Conservation (phyloP, 1,140 invertebrate genomes). For the Leptoteleia sp. region DNA sequence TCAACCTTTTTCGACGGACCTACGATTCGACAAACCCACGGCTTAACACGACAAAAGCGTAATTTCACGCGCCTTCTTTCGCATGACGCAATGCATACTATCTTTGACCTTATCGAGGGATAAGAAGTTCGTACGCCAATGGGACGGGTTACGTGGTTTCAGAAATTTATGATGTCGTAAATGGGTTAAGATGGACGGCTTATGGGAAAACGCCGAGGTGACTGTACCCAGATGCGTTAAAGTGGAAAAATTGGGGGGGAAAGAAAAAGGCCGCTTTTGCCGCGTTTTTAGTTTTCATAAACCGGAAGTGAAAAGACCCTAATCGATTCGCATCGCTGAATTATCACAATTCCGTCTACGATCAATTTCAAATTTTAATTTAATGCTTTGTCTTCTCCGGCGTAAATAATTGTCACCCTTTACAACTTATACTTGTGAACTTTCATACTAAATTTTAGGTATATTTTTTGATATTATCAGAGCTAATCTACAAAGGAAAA, state of each 20-base stretch:
- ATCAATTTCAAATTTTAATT: no score
- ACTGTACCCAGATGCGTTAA: slow-evolving; percentile 26
- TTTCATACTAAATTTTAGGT: no score
- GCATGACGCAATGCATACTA: slow-evolving; percentile 53
- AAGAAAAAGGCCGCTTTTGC: slow-evolving; percentile 10
- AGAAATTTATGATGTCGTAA: slow-evolving; percentile 35
- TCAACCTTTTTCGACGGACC: slow-evolving; percentile 55
- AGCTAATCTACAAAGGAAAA: no score
- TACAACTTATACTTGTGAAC: no score
- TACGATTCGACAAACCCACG: slow-evolving; percentile 53
- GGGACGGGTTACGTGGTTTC: slow-evolving; percentile 39
- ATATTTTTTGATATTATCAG: no score
- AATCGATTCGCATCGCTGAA: not conserved
- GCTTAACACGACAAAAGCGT: slow-evolving; percentile 56
- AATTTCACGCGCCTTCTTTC: slow-evolving; percentile 65
- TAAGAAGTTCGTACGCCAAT: slow-evolving; percentile 47
- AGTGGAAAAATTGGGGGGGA: slow-evolving; percentile 28
- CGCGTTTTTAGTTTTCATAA: not conserved
- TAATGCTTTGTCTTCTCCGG: no score
- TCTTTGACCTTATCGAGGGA: slow-evolving; percentile 60
- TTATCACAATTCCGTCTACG: not conserved
- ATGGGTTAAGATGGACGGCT: slow-evolving; percentile 26
- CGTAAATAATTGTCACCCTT: no score
- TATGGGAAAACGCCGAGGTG: slow-evolving; percentile 35
- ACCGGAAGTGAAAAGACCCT: not conserved